Conservation (phyloP, 1,140 invertebrate species). For the Drosophila melanogaster region DNA sequence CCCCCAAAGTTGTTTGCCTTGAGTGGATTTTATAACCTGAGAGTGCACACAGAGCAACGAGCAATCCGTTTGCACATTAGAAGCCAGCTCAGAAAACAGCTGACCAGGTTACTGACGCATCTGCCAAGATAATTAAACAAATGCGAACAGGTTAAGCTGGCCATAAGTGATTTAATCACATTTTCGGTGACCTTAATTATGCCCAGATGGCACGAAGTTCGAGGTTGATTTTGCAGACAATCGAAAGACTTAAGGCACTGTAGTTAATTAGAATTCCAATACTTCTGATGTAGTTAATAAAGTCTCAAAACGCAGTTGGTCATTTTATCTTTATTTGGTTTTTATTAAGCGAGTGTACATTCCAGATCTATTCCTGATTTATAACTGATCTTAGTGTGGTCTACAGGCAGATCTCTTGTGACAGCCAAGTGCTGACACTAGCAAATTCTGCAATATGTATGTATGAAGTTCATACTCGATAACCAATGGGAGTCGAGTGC, state of each 20-base stretch:
- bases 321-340: no score
- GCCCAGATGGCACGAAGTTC: slow-evolving; percentile 18
- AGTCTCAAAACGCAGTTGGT: no score
- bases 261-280: no score
- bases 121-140: slow-evolving; percentile 24
- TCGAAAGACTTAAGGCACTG: slow-evolving; percentile 59
- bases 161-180: slow-evolving; percentile 18
- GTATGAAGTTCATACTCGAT: no score
- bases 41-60: slow-evolving; percentile 13
- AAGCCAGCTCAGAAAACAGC: slow-evolving; percentile 26
- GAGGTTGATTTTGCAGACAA: slow-evolving; percentile 3
- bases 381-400: no score
- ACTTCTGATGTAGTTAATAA: no score
- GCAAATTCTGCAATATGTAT: no score
- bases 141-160: slow-evolving; percentile 32
- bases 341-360: no score
- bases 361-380: no score
- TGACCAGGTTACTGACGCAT: slow-evolving; percentile 52
- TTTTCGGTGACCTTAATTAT: slow-evolving; percentile 54
- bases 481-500: no score
- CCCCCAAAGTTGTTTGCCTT: slow-evolving; percentile 57
- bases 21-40: slow-evolving; percentile 14
- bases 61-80: slow-evolving; percentile 21
- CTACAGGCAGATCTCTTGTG: no score
- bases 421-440: no score